These are phyloP conservation scores for Chrysomela aeneicollis DNA, from an alignment of 2,888 invertebrate species.

Conservation along the genomic window DNA sequence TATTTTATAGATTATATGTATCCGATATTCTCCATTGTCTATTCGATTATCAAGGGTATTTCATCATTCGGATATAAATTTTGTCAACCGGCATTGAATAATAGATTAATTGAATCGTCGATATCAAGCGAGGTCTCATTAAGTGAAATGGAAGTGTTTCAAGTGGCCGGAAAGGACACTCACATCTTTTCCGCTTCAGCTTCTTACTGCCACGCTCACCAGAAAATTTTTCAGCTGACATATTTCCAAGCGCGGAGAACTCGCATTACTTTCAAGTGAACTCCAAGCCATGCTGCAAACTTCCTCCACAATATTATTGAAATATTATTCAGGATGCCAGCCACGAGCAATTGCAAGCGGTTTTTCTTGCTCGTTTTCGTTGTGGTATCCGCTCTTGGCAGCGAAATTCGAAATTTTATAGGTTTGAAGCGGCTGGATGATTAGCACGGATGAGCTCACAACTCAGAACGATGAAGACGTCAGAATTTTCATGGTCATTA, in stretches of 20 bases:
- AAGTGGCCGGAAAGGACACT: background rate
- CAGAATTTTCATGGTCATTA: background rate
- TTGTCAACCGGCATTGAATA: no score
- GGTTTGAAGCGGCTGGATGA: slow-evolving; percentile 27
- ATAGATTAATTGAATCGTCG: background rate
- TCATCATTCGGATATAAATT: no score
- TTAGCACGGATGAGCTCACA: slow-evolving; percentile 25
- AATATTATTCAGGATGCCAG: slow-evolving; percentile 33
- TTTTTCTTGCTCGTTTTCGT: slow-evolving; percentile 22
- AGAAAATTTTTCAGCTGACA: slow-evolving; percentile 8
- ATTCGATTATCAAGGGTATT: no score
- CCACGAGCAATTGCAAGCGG: slow-evolving; percentile 25
- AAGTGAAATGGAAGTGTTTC: background rate
- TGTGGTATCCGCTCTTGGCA: slow-evolving; percentile 22
- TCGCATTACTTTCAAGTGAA: slow-evolving; percentile 26
- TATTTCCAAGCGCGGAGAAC: slow-evolving; percentile 20
- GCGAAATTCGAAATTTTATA: slow-evolving; percentile 27
- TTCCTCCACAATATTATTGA: slow-evolving; percentile 31
- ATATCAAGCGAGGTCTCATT: background rate
- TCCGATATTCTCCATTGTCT: no score
- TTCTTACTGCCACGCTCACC: background rate
- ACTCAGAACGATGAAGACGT: slow-evolving; percentile 26
- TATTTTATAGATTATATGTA: no score
- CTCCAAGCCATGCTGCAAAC: slow-evolving; percentile 21
- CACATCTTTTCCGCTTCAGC: background rate